Conservation (phyloP, 2,797 vertebrate species). For the Crenichthys baileyi region DNA sequence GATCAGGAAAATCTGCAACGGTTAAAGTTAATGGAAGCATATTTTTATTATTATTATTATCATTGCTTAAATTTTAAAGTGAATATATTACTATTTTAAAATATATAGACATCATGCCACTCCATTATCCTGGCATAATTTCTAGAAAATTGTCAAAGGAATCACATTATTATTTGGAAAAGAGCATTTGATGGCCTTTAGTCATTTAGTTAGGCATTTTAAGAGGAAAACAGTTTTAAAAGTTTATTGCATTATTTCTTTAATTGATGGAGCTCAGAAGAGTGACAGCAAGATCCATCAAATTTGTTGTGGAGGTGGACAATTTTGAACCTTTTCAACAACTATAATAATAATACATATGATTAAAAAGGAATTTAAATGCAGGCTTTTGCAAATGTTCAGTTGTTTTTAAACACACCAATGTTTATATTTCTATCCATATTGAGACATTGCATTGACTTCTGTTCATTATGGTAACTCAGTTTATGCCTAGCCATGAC, state of each 20-base stretch:
- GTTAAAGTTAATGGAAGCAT: background rate
- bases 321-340: background rate
- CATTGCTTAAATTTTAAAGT: background rate
- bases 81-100: background rate
- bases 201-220: no score
- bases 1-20: slow-evolving; percentile 25
- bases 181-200: background rate
- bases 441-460: background rate
- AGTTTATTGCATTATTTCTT: background rate
- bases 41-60: background rate
- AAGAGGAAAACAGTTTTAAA: background rate
- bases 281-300: background rate
- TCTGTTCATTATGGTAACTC: background rate
- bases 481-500: background rate
- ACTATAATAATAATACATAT: background rate
- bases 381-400: background rate
- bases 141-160: background rate
- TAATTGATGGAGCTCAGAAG: background rate
- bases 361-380: background rate
- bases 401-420: background rate
- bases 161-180: background rate
- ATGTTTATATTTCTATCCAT: background rate
- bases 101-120: background rate
- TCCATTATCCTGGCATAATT: background rate
- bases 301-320: background rate